Evolutionary conservation across 2,113 vertebrate genomes (phyloP).

Genomic region (Carettochelys insculpta): DNA sequence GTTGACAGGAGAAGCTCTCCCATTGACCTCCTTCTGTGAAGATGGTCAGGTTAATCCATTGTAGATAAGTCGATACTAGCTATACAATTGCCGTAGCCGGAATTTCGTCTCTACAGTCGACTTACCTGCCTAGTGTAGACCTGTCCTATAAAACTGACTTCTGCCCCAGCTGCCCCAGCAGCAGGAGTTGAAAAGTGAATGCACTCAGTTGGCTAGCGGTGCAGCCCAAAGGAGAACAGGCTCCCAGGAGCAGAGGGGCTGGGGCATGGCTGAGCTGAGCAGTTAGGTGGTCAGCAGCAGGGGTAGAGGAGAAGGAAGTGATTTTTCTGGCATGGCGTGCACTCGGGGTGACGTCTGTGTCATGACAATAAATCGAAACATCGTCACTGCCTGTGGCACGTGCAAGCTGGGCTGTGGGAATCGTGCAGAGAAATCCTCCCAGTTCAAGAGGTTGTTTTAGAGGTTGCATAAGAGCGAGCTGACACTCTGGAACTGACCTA

Average conservation of each 20-base stretch:
- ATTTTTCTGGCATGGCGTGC: neutral
- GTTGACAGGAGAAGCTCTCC: too few relatives aligned
- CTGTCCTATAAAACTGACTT: neutral
- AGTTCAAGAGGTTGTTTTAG: neutral
- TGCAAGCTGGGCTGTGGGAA: neutral
- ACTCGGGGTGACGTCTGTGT: neutral
- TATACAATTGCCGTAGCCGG: too few relatives aligned
- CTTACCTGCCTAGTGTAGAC: too few relatives aligned
- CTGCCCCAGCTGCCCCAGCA: neutral
- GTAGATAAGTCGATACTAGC: too few relatives aligned
- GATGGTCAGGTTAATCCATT: too few relatives aligned
- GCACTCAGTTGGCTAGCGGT: neutral
- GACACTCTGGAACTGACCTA: neutral
- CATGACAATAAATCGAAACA: neutral
- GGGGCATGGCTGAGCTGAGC: neutral
- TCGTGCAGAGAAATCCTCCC: neutral
- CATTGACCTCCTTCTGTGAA: too few relatives aligned
- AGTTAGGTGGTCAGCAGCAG: neutral
- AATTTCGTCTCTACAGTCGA: too few relatives aligned
- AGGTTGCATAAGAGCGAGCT: too few relatives aligned
- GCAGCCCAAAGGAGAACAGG: neutral
- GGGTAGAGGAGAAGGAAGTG: neutral
- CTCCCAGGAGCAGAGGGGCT: neutral
- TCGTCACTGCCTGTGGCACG: neutral
- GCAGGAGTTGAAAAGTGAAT: neutral